Conservation (phyloP, 1,140 invertebrate species). For the Drosophila subpulchrella region DNA sequence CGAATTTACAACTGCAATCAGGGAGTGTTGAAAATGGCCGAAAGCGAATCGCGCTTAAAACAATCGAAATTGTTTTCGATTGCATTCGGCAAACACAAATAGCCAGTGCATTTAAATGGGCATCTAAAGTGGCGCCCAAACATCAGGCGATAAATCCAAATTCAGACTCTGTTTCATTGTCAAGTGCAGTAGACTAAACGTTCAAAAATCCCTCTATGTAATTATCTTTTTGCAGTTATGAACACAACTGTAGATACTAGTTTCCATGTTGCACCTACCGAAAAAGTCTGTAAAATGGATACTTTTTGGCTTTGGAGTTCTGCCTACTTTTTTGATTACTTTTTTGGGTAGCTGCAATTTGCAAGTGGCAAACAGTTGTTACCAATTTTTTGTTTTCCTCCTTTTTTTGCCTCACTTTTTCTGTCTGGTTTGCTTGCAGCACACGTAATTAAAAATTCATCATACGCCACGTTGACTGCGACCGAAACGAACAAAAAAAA, state of each 20-base stretch:
- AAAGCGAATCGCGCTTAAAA: slow-evolving; percentile 62
- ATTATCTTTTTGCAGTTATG: slow-evolving; percentile 60
- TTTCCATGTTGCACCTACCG: slow-evolving; percentile 9
- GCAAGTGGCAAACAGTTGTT: slow-evolving; percentile 61
- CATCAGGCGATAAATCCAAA: slow-evolving; percentile 20
- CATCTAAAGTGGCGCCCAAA: slow-evolving; percentile 22
- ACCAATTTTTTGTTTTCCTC: slow-evolving; percentile 20
- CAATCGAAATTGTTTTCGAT: slow-evolving; percentile 61
- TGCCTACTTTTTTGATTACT: slow-evolving; percentile 24
- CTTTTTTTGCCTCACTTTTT: slow-evolving; percentile 23
- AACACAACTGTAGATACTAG: slow-evolving; percentile 17
- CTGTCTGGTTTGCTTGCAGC: slow-evolving; percentile 38
- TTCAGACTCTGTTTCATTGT: slow-evolving; percentile 28
- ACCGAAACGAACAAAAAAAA: slow-evolving; percentile 22
- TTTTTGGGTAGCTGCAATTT: slow-evolving; percentile 34
- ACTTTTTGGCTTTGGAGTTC: slow-evolving; percentile 32
- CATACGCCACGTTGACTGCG: slow-evolving; percentile 72
- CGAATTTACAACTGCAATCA: slow-evolving; percentile 65
- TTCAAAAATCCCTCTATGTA: slow-evolving; percentile 42
- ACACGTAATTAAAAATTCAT: slow-evolving; percentile 80
- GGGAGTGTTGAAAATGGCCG: slow-evolving; percentile 50
- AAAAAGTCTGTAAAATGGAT: slow-evolving; percentile 25
- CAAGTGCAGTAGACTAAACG: slow-evolving; percentile 25
- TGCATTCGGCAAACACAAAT: slow-evolving; percentile 23
- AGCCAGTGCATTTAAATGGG: slow-evolving; percentile 30